phyloP scores from a whole-genome alignment of 1,140 invertebrate genomes.

The Propsilocerus akamusi region DNA sequence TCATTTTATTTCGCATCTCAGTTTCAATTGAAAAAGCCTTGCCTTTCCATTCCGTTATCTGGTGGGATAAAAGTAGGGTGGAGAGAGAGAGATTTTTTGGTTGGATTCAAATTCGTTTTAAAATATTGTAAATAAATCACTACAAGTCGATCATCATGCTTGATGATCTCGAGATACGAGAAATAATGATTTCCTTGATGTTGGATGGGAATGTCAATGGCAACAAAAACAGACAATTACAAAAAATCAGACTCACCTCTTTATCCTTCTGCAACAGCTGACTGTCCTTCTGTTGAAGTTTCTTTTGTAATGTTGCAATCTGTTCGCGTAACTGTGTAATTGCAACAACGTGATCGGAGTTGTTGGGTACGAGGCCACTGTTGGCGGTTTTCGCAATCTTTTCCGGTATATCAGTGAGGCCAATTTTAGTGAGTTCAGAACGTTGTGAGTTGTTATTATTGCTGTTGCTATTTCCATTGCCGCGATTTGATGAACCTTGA shows the following conservation, averaged over 20 bases:
- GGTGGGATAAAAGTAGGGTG: conserved; percentile 13
- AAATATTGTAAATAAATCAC: too few species aligned
- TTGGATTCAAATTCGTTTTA: too few species aligned
- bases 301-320: conserved; percentile 82
- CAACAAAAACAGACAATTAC: background rate
- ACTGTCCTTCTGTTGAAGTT: conserved; percentile 65
- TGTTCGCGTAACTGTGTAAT: conserved; percentile 88
- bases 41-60: conserved; percentile 88
- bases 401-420: conserved; percentile 19
- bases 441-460: too few species aligned
- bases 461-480: conserved; percentile 39
- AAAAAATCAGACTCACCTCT: conserved; percentile 50
- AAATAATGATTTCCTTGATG: too few species aligned
- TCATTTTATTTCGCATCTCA: conserved; percentile 70
- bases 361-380: conserved; percentile 51
- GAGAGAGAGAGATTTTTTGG: conserved; percentile 3
- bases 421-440: conserved; percentile 19
- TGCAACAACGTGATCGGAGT: conserved; percentile 82
- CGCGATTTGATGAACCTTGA: conserved; percentile 47
- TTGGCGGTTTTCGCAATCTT: conserved; percentile 19
- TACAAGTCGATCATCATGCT: too few species aligned
- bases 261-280: conserved; percentile 79
- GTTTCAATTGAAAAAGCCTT: conserved; percentile 74
- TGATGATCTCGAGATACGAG: too few species aligned
- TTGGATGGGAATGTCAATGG: background rate